Evolutionary conservation across 2,797 vertebrate species (phyloP).

Genomic region (Rhynchotus rufescens): DNA sequence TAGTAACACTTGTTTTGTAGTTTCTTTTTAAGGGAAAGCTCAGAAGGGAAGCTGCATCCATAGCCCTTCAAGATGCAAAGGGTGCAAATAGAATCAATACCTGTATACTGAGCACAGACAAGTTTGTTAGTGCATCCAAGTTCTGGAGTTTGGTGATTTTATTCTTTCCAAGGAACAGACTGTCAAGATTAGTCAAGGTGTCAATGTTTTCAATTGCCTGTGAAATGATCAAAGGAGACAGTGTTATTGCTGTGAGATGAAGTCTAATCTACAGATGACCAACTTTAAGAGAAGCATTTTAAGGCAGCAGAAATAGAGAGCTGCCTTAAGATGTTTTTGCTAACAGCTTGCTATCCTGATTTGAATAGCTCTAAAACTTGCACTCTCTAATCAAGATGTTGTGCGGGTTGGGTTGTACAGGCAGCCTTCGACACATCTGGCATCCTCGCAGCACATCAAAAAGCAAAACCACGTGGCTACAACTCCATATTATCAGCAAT

Average conservation of each 20-base stretch:
- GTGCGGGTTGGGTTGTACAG: neutral
- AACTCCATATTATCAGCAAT: neutral
- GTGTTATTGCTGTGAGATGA: neutral
- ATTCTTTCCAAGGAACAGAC: constrained; percentile 98
- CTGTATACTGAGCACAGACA: constrained; percentile 98
- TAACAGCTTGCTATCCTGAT: neutral
- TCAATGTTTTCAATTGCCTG: constrained; percentile 96
- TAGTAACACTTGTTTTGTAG: fast-evolving
- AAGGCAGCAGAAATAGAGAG: neutral
- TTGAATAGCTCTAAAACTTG: neutral
- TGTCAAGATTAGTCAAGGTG: constrained; percentile 87
- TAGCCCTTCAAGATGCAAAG: neutral
- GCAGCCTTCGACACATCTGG: neutral
- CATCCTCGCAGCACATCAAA: neutral
- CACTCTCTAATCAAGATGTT: too few species aligned
- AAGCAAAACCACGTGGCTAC: neutral
- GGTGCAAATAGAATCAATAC: constrained; percentile 69
- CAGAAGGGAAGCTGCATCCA: neutral
- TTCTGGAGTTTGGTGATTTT: constrained; percentile 97
- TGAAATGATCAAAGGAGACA: neutral
- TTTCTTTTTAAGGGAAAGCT: neutral
- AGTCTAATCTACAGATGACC: neutral
- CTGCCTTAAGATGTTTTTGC: neutral
- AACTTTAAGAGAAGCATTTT: neutral
- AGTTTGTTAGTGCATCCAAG: constrained; percentile 90